Conservation (phyloP, 2,888 invertebrate genomes). For the Oscheius sp. region DNA sequence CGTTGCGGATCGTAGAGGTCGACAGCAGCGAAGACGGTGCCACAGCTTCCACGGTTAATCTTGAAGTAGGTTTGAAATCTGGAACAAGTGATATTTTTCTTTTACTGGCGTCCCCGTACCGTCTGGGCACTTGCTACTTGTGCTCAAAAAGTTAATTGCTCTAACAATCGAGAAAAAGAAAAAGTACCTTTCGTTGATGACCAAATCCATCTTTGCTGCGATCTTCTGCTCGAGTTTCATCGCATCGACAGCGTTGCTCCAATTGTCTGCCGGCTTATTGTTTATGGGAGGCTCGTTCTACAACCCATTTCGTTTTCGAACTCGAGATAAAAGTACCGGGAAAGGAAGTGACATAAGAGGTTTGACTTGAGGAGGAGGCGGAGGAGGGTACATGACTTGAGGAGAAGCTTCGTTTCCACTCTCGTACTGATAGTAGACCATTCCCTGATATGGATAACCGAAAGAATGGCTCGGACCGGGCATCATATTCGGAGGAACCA, state of each 20-base stretch:
- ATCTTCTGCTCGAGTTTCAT: conserved; percentile 52
- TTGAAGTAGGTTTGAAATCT: conserved; percentile 56
- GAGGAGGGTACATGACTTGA: not conserved
- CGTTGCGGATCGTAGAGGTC: conserved; percentile 42
- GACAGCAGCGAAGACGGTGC: conserved; percentile 57
- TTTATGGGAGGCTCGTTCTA: not conserved
- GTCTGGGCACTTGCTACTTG: no score
- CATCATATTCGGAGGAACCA: no score
- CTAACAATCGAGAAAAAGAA: no score
- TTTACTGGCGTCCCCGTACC: no score
- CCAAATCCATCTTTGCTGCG: conserved; percentile 58
- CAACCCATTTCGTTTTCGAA: no score
- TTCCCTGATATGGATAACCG: conserved; percentile 12
- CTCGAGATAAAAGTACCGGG: not conserved
- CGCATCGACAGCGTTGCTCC: conserved; percentile 46
- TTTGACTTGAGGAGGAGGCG: not conserved
- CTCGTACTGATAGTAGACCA: conserved; percentile 21
- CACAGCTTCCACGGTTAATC: conserved; percentile 60
- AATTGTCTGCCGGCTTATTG: conserved; percentile 36
- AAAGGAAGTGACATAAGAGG: not conserved
- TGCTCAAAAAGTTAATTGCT: no score
- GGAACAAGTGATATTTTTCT: not conserved
- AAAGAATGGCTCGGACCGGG: not conserved
- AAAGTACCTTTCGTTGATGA: conserved; percentile 50
- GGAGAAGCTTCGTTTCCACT: not conserved